These are phyloP conservation scores for Phthorimaea operculella DNA, from an alignment of 1,140 invertebrate genomes.

Conservation along the genomic window DNA sequence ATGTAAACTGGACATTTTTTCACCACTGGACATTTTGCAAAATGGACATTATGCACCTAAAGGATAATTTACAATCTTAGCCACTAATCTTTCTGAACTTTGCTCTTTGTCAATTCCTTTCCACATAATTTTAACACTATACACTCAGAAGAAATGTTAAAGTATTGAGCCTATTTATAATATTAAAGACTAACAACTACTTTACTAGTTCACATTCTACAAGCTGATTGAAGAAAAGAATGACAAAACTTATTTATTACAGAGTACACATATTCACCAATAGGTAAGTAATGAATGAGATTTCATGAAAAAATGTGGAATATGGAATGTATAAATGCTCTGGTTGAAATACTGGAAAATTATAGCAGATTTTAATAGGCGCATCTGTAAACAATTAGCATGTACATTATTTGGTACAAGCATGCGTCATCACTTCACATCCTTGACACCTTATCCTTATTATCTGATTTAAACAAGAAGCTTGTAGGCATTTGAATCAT, in stretches of 20 bases:
- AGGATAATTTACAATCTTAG: too few relatives aligned
- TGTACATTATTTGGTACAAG: too few relatives aligned
- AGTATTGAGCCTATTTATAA: background rate
- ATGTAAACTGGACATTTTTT: too few relatives aligned
- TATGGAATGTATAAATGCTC: background rate
- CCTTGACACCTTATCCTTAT: too few relatives aligned
- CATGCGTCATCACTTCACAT: too few relatives aligned
- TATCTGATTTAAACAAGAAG: too few relatives aligned
- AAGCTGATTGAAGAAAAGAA: background rate
- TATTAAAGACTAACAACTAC: background rate
- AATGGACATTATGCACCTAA: too few relatives aligned
- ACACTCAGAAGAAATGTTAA: constrained; percentile 1
- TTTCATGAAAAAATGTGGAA: background rate
- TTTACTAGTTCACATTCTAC: background rate
- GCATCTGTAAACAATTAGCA: too few relatives aligned
- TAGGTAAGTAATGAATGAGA: background rate
- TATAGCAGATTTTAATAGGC: background rate
- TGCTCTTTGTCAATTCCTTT: too few relatives aligned
- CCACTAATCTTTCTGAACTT: too few relatives aligned
- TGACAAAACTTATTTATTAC: background rate
- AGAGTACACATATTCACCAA: background rate
- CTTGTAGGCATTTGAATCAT: too few relatives aligned
- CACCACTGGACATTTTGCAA: too few relatives aligned
- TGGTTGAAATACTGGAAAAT: background rate
- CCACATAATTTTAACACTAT: constrained; percentile 1